Base-by-base conservation (phyloP, 2,888 invertebrate species). In the Tholera decimalis region DNA sequence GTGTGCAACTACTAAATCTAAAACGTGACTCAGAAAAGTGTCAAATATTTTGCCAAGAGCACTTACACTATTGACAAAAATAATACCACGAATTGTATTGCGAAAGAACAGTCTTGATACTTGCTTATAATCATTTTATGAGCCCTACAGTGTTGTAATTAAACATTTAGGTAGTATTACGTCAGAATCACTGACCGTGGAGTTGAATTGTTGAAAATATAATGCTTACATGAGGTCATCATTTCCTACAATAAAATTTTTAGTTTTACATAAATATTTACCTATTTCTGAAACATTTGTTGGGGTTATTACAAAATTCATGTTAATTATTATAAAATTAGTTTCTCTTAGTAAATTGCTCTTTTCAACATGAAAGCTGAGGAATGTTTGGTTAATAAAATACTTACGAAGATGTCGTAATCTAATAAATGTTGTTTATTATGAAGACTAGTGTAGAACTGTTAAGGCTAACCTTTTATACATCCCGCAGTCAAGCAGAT, bases 101-200 rank as follows among this genome's bases (percentile, higher is more conserved):
- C 33, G 39, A 33, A 5, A 39, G 7, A 49, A 59, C 47, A 37
- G 4, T 73, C 51, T 56, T 64, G 54, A 33, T 55, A 58, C 22
- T 51, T 26, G 18, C 8, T 18, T 35, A 20, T 33, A 39, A 65
- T 49, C 2, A 15, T 61, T 78, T 80, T 73, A 69, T 63, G 46
- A 55, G 57, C 59, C 56, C 61, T 73, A 62, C 61, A 59, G 61
- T 62, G 30, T 58, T 51, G 54, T 22, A 70, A 74, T 78, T 66
- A 74, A 49, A 64, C n/a, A 60, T 73, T 39, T 44, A n/a, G n/a
- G n/a, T n/a, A 41, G 1, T 30, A 66, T 79, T 72, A 62, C 82
- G 57, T 68, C 66, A 79, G 53, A 76, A 24, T 43, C 33, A 69
- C 24, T 56, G 66, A 73, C 82, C 82, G 66, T 79, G 79, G 44